Base-by-base conservation (phyloP, 2,888 invertebrate species). In the Tachina lurida region DNA sequence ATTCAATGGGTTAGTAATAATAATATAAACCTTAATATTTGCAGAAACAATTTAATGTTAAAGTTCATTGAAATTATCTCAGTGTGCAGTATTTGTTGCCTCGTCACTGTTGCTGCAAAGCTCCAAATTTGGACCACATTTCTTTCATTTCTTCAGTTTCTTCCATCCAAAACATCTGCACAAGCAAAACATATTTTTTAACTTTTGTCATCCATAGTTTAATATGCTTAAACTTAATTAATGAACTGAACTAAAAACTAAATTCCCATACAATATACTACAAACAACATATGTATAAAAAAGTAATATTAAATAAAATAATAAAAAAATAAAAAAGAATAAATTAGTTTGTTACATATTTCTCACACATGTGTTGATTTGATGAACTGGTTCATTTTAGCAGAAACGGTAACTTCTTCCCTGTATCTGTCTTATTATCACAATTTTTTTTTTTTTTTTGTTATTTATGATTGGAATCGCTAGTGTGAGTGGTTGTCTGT, bases 261-360 rank as follows among this genome's bases (percentile, higher is more conserved):
- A 47, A 62, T 78, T 67, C 52, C 39, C 47, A 62, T 68, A 70
- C 4, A 31, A 31, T 31, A 31, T 1, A 31, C 31, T 1, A 31
- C 31, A 31, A 31, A 31, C 31, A 31, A 31, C 31, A 31, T 31
- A 31, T 22, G 22, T 22, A 22, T 31, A 7, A 31, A 31, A 31
- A 31, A 31, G 31, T 31, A 31, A 31, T 31, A 31, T 31, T 31
- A 31, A 31, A 31, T 31, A 58, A 77, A 52, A 62, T 0, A 10
- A 19, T 60, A 68, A 62, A 54, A 12, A 70, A 39, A n/a, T 39
- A 43, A 54, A 49, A 39, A 41, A 68, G 8, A 68, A 49, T 49
- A 19, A 60, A 77, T 68, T 68, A 65, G 65, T 71, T 79, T 79
- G 73, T 79, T 65, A 79, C 73, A 79, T 22, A 73, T 79, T 79